These are phyloP conservation scores for Tenodera sinensis DNA, from an alignment of 2,888 invertebrate species.

Conservation along the genomic window DNA sequence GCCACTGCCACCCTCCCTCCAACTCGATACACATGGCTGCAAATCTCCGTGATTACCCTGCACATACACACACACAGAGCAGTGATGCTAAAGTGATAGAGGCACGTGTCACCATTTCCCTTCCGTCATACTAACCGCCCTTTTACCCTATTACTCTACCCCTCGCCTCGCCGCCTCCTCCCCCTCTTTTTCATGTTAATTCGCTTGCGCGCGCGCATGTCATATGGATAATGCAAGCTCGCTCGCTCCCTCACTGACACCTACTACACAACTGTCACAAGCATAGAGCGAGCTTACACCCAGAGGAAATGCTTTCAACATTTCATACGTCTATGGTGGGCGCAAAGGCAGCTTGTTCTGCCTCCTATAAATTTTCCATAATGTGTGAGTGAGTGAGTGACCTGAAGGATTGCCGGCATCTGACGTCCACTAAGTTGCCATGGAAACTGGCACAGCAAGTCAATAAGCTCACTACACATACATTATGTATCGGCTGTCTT, in stretches of 20 bases:
- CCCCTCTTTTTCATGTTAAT: constrained; percentile 6
- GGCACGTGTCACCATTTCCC: neutral
- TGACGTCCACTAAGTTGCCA: neutral
- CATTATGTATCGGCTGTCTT: too few relatives aligned
- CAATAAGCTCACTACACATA: too few relatives aligned
- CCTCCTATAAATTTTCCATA: neutral
- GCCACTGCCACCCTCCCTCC: neutral
- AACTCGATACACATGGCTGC: neutral
- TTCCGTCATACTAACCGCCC: neutral
- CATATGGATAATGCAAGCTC: neutral
- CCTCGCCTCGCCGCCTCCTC: neutral
- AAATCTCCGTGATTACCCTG: constrained; percentile 14
- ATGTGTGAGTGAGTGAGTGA: neutral
- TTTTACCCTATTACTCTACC: constrained; percentile 13
- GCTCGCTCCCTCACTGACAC: neutral
- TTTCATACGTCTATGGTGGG: neutral
- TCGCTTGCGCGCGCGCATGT: neutral
- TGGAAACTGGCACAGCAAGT: neutral
- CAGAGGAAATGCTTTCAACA: neutral
- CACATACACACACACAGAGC: neutral
- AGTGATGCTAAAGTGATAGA: constrained; percentile 13
- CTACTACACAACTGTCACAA: neutral
- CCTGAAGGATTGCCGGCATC: neutral
- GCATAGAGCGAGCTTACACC: neutral
- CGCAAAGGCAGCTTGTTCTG: neutral